phyloP scores from a whole-genome alignment of 35 echinoderm and acorn worm genomes.

The Ophiothrix spiculata region DNA sequence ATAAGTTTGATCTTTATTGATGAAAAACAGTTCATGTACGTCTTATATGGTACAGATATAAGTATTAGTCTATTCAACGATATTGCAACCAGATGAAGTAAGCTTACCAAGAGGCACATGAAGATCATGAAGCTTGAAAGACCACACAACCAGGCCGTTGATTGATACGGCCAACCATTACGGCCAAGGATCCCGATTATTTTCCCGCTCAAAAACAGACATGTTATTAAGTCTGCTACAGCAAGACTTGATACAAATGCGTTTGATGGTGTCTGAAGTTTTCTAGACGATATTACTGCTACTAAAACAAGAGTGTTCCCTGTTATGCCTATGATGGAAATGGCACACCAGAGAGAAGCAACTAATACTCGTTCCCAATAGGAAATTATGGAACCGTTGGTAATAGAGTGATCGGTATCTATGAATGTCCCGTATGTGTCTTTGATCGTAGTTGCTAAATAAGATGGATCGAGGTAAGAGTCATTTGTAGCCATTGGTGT shows the following conservation, averaged over 20 bases:
- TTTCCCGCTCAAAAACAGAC: slow-evolving; percentile 25
- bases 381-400: too few relatives aligned
- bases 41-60: background rate
- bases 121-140: background rate
- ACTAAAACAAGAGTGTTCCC: slow-evolving; percentile 61
- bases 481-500: too few relatives aligned
- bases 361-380: background rate
- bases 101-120: background rate
- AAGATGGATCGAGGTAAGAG: too few relatives aligned
- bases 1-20: background rate
- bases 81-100: background rate
- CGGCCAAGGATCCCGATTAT: background rate
- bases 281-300: slow-evolving; percentile 40
- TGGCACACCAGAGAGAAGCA: background rate
- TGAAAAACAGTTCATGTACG: background rate
- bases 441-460: too few relatives aligned
- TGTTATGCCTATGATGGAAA: slow-evolving; percentile 26
- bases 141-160: background rate
- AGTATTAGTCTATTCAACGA: background rate
- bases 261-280: slow-evolving; percentile 51
- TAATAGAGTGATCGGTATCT: too few relatives aligned
- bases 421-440: too few relatives aligned
- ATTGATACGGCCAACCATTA: background rate
- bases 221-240: slow-evolving; percentile 34
- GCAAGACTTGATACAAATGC: slow-evolving; percentile 68